Evolutionary conservation across 2,113 vertebrate genomes (phyloP).

Genomic region (Scophthalmus maximus): DNA sequence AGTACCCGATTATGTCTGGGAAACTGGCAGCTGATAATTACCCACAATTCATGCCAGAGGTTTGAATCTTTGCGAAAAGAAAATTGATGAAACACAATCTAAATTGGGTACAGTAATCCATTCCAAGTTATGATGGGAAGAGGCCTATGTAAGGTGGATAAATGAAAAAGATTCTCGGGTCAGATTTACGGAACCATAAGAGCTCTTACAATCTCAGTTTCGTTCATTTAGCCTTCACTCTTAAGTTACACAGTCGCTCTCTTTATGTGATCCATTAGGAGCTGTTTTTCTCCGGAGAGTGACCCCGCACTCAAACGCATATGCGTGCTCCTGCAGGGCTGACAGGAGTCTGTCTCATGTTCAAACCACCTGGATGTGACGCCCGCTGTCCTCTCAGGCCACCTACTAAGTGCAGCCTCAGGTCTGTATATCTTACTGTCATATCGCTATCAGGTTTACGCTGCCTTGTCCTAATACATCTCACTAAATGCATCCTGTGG

Average conservation of each 20-base stretch:
- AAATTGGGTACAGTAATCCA: slow-evolving; percentile 77
- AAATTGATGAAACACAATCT: slow-evolving; percentile 78
- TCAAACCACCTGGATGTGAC: slow-evolving; percentile 61
- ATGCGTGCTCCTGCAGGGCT: slow-evolving; percentile 1
- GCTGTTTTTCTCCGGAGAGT: slow-evolving; percentile 46
- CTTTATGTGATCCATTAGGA: slow-evolving; percentile 71
- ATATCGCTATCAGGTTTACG: slow-evolving; percentile 74
- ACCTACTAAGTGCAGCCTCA: slow-evolving; percentile 57
- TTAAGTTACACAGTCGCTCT: slow-evolving; percentile 76
- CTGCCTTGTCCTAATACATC: slow-evolving; percentile 65
- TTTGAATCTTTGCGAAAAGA: slow-evolving; percentile 72
- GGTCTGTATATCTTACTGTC: slow-evolving; percentile 54
- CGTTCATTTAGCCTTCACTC: slow-evolving; percentile 75
- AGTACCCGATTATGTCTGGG: slow-evolving; percentile 76
- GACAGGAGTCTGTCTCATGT: slow-evolving; percentile 57
- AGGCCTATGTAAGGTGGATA: slow-evolving; percentile 65
- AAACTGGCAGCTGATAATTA: slow-evolving; percentile 82
- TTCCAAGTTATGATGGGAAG: slow-evolving; percentile 73
- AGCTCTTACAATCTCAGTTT: slow-evolving; percentile 76
- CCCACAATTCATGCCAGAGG: slow-evolving; percentile 69
- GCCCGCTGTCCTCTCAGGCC: slow-evolving; percentile 42
- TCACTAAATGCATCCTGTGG: slow-evolving; percentile 83
- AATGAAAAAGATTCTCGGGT: slow-evolving; percentile 72
- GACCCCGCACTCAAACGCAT: slow-evolving; percentile 43
- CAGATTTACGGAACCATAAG: slow-evolving; percentile 78